Evolutionary conservation across 2,797 vertebrate species (phyloP).

Genomic region (Dipus sagitta): DNA sequence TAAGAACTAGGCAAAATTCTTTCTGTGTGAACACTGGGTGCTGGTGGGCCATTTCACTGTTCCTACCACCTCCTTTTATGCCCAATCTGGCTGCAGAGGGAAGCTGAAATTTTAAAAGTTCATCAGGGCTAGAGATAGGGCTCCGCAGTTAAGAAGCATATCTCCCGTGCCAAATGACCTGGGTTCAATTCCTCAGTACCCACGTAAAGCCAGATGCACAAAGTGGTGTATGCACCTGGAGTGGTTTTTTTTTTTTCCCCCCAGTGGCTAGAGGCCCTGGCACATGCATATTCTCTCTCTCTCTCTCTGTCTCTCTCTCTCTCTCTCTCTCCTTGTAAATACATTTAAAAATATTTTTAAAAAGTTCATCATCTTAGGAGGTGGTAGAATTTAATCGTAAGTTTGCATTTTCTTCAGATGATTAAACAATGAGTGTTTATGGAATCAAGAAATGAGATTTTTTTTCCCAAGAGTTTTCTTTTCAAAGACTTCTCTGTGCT

Average conservation of each 20-base stretch:
- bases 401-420: slow-evolving; percentile 67
- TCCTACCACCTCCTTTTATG: slow-evolving; percentile 18
- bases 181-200: too few species aligned
- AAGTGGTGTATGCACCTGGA: too few species aligned
- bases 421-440: slow-evolving; percentile 68
- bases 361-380: slow-evolving; percentile 38
- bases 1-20: neutral
- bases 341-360: too few species aligned
- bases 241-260: too few species aligned
- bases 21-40: neutral
- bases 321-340: too few species aligned
- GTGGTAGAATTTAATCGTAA: slow-evolving; percentile 58
- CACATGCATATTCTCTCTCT: too few species aligned
- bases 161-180: too few species aligned
- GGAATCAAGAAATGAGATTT: slow-evolving; percentile 62
- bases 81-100: neutral
- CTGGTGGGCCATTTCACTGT: slow-evolving; percentile 48
- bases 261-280: too few species aligned
- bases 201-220: too few species aligned
- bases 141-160: too few species aligned
- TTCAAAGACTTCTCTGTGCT: slow-evolving; percentile 71
- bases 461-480: slow-evolving; percentile 42
- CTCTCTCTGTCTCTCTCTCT: too few species aligned
- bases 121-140: neutral
- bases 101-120: slow-evolving; percentile 69